These are phyloP conservation scores for Chalcis sispes DNA, from an alignment of 2,888 invertebrate species.

Conservation along the genomic window DNA sequence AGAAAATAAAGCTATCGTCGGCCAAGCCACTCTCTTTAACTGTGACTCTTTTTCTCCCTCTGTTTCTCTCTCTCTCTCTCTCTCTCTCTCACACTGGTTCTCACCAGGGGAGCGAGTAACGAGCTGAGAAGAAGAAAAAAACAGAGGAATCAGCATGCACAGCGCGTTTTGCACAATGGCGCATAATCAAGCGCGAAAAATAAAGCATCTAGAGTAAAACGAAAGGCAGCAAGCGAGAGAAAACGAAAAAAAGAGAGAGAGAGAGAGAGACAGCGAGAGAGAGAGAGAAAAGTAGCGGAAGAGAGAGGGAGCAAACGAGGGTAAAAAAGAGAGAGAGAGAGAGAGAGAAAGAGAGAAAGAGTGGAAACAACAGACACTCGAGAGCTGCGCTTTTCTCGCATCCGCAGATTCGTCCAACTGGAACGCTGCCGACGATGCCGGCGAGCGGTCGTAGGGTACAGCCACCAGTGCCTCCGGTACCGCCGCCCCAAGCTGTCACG, in stretches of 20 bases:
- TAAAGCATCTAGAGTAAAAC: neutral
- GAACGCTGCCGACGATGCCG: slow-evolving; percentile 73
- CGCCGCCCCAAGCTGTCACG: slow-evolving; percentile 75
- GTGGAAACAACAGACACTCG: neutral
- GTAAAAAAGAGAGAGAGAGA: too few relatives aligned
- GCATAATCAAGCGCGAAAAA: slow-evolving; percentile 40
- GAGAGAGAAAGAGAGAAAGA: slow-evolving; percentile 11
- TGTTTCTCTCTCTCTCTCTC: too few relatives aligned
- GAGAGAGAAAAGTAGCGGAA: too few relatives aligned
- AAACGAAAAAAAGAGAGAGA: neutral
- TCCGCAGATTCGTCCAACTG: slow-evolving; percentile 73
- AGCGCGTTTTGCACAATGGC: slow-evolving; percentile 37
- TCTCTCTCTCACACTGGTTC: too few relatives aligned
- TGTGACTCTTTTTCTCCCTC: too few relatives aligned
- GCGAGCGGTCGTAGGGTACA: slow-evolving; percentile 75
- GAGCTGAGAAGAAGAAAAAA: neutral
- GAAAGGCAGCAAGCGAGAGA: too few relatives aligned
- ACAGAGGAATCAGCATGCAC: slow-evolving; percentile 19
- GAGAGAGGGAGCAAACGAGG: too few relatives aligned
- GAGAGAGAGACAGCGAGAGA: too few relatives aligned
- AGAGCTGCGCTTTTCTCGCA: neutral
- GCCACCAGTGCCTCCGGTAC: slow-evolving; percentile 75
- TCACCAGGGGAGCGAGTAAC: too few relatives aligned
- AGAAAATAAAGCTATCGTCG: neutral
- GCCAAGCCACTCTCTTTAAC: neutral